A percentile compares a stretch with the other conserved stretches of the same genome.
phyloP scores from a whole-genome alignment of 1,140 invertebrate species.

The Thalassaphorura encarpata region DNA sequence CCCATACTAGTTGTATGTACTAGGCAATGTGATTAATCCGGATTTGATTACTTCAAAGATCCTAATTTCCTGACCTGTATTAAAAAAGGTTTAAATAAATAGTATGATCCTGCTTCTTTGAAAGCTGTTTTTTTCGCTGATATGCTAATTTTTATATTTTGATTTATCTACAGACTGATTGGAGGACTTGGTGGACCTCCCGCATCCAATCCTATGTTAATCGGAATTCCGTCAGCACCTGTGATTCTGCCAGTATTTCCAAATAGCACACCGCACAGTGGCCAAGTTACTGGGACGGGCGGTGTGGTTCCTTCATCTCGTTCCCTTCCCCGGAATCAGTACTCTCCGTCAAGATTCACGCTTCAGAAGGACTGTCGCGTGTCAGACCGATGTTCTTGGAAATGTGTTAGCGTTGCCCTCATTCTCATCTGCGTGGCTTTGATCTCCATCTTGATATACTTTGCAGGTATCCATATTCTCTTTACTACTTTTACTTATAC shows the following conservation, averaged over 20 bases:
- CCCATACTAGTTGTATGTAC: no score
- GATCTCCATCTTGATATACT: constrained; percentile 83
- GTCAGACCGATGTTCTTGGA: constrained; percentile 80
- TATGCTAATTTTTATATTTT: background rate
- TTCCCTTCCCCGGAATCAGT: constrained; percentile 58
- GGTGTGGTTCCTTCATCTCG: constrained; percentile 37
- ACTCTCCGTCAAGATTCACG: constrained; percentile 82
- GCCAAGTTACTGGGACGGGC: constrained; percentile 14
- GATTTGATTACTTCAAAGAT: no score
- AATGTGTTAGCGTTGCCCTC: constrained; percentile 81
- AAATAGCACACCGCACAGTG: constrained; percentile 47
- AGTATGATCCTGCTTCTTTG: no score
- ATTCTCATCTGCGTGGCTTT: constrained; percentile 77
- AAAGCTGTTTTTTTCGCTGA: no score
- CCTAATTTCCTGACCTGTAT: no score
- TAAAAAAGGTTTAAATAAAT: no score
- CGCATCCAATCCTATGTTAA: constrained; percentile 22
- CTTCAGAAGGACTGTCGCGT: constrained; percentile 79
- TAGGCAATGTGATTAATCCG: no score
- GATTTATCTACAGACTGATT: constrained; percentile 23
- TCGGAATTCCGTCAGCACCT: constrained; percentile 32
- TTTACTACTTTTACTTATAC: background rate
- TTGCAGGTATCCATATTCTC: constrained; percentile 63
- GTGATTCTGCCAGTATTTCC: constrained; percentile 39
- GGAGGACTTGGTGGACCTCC: constrained; percentile 19